Base-by-base conservation (phyloP, 2,113 vertebrate species). In the Xiphophorus couchianus region DNA sequence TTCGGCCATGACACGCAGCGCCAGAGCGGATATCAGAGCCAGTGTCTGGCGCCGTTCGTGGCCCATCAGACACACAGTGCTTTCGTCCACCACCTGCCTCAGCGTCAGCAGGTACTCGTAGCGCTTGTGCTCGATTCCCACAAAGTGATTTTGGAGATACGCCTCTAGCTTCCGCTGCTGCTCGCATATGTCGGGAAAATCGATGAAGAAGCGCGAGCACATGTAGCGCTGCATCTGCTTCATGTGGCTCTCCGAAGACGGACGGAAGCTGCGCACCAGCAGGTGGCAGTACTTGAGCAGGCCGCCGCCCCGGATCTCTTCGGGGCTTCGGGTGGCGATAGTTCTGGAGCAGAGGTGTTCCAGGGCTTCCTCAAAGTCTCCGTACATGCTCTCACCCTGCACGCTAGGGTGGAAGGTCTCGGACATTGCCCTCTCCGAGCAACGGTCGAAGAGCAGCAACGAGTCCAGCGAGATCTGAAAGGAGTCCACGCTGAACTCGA, bases 121-220 rank as follows among this genome's bases (percentile, higher is more conserved):
- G 37, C 97, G 95, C 91, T 96, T 96, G 88, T 96, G 95, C 63
- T 96, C 96, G 91, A 98, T 96, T 0, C 96, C 97, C 0, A 95
- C 93, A 35, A 99, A 99, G 95, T 98, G 98, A 90, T 97, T 98
- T 84, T 98, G 97, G 62, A 99, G 94, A 85, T 99, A 99, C 14
- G 96, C 94, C 89, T 98, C 97, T 69, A 99, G 95, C 73, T 97
- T 98, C 84, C 98, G 88, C 91, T 96, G 96, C 94, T 99, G 97
- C 82, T 98, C 97, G 0, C 82, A 88, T 25, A 97, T 96, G 94
- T 98, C 97, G 0, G 98, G 91, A 87, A 99, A 99, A 94, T 99
- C 98, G 83, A 99, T 99, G 94, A 99, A 99, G 91, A 99, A 99
- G 73, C 97, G 95, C 2, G 98, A 99, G 93, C 98, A 99, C 98